Base-by-base conservation (phyloP, 2,113 vertebrate genomes). In the Dipodomys merriami region DNA sequence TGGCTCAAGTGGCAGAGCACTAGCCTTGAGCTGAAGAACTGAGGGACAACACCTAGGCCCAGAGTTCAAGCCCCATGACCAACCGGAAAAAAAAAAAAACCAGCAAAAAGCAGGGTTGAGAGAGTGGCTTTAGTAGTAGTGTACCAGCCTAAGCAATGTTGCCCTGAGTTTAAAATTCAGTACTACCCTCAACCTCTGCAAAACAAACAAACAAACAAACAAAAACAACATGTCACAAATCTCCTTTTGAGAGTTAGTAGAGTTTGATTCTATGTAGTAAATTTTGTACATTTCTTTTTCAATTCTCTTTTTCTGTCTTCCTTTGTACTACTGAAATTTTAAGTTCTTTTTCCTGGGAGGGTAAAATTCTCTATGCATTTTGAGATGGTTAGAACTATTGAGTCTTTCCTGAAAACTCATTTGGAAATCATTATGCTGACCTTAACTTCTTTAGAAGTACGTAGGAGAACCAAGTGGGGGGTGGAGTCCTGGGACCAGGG, bases 351-450 rank as follows among this genome's bases (percentile, higher is more conserved):
- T 64, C 18, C 64, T 60, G 11, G 39, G 12, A 90, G 25, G 15
- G 80, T 89, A 46, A 91, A 83, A 77, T 84, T 84, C 15, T n/a
- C 0, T 88, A 44, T 76, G 3, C 18, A 35, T 95, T 83, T 90
- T 77, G 35, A 88, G 33, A 15, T 78, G 29, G 18, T 83, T 93
- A 80, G 29, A 83, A 68, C 19, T 86, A 10, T 83, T 88, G 69
- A 22, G 35, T 25, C 22, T 82, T 0, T 76, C 85, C 86, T 90
- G 82, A 39, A 91, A 83, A 73, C 71, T 2, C 76, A 20, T 68
- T 20, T 69, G 30, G 46, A 68, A 71, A 64, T 68, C 44, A 85
- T 79, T 83, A 44, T 69, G 33, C 4, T 9, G 30, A 80, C 49
- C 30, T 82, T 86, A 62, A 49, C 69, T 81, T 93, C 77, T 67